A percentile compares a stretch with the other conserved stretches of the same genome.
Evolutionary conservation across 2,797 vertebrate species (phyloP).

Genomic region (Pelodytes ibericus): DNA sequence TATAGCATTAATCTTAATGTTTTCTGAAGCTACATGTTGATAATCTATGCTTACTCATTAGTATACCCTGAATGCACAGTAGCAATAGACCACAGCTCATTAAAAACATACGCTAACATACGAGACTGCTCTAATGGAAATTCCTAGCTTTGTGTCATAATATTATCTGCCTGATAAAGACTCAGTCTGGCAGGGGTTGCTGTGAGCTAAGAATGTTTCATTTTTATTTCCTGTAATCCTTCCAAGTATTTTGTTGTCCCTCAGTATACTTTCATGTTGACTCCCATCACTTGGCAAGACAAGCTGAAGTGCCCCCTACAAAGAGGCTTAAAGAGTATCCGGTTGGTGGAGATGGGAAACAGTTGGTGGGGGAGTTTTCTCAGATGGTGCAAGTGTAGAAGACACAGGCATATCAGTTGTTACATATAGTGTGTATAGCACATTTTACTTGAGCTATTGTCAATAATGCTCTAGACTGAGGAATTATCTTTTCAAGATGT

Average conservation of each 20-base stretch:
- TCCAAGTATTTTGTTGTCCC: slow-evolving; percentile 42
- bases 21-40: not conserved
- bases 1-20: not conserved
- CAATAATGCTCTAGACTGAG: not conserved
- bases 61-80: not conserved
- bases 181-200: slow-evolving; percentile 19
- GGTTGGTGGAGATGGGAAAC: slow-evolving; percentile 72
- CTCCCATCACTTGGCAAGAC: slow-evolving; percentile 35
- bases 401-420: not conserved
- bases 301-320: slow-evolving; percentile 24
- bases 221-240: slow-evolving; percentile 33
- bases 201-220: slow-evolving; percentile 35
- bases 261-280: slow-evolving; percentile 13
- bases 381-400: not conserved
- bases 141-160: not conserved
- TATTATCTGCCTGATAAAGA: not conserved
- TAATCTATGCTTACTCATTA: not conserved
- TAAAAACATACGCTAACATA: not conserved
- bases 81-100: not conserved
- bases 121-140: not conserved
- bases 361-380: not conserved
- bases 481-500: slow-evolving; percentile 62
- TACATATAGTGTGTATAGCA: not conserved
- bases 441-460: not conserved
- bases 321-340: slow-evolving; percentile 66